phyloP scores from a whole-genome alignment of 2,113 vertebrate genomes.

The Hyla sarda region DNA sequence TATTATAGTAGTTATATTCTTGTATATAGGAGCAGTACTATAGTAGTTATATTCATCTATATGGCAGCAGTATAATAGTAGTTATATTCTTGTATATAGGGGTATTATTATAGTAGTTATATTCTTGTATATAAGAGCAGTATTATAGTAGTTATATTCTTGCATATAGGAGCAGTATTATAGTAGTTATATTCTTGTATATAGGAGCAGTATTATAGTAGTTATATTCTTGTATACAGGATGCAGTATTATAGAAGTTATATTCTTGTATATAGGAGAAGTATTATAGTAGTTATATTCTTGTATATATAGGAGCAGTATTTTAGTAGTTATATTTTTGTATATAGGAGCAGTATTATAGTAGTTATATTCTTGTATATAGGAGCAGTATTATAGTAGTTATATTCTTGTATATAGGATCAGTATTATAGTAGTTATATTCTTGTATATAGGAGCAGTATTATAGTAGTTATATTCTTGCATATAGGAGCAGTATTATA shows the following conservation, averaged over 20 bases:
- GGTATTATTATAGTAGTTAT: slow-evolving; percentile 1
- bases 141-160: neutral
- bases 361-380: neutral
- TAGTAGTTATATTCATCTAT: neutral
- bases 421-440: neutral
- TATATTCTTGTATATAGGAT: neutral
- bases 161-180: neutral
- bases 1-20: slow-evolving; percentile 18
- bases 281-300: neutral
- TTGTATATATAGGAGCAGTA: neutral
- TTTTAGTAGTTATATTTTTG: neutral
- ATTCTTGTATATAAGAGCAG: neutral
- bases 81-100: slow-evolving; percentile 1
- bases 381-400: neutral
- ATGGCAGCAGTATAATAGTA: neutral
- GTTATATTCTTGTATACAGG: slow-evolving; percentile 10
- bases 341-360: neutral
- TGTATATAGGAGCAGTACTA: slow-evolving; percentile 7
- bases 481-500: slow-evolving; percentile 2
- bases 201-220: slow-evolving; percentile 15
- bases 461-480: slow-evolving; percentile 21
- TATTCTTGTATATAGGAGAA: neutral
- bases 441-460: neutral
- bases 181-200: neutral
- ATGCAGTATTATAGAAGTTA: neutral